Base-by-base conservation (phyloP, 2,113 vertebrate species). In the Spizaetus ornatus region DNA sequence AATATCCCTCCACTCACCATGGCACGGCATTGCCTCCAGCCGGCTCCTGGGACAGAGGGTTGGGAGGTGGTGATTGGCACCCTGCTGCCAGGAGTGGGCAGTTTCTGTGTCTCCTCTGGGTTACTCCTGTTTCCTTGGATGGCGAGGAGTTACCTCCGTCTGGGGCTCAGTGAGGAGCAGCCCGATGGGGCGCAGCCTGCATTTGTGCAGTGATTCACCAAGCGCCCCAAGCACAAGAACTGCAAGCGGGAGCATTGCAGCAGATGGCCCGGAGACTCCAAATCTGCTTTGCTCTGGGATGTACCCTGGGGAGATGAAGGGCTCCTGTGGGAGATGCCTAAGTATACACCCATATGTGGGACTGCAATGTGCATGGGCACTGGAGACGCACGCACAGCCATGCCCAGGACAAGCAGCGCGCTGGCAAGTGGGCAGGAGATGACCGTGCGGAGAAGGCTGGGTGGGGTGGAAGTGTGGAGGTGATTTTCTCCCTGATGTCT, bases 301-400 rank as follows among this genome's bases (percentile, higher is more conserved):
- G 34, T 52, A 4, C 3, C 12, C 27, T 3, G 29, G 13, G 52
- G 19, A 69, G 79, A 10, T 2, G 48, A n/a, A 79, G 36, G 40
- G 34, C 10, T 86, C 23, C 36, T 0, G 0, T 7, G 78, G 47
- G 50, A 70, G 22, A 14, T 11, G 11, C 8, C 40, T 4, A 23
- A 40, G 26, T 0, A 3, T 13, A 1, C 1, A 3, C 7, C n/a
- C 36, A 5, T 31, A 11, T 2, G 45, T 2, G 0, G 53, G 38
- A 31, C 7, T 31, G 53, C 32, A 3, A 26, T 2, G 9, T 3
- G 26, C 72, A 12, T 0, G 0, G 65, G 34, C 55, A 8, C 26
- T 23, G 32, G 59, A 15, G 19, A 5, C 50, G 10, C 22, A 21
- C 2, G 2, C 16, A 6, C n/a, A 50, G 43, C 27, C 2, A 0